Conservation (phyloP, 1,140 invertebrate species). For the Neodiprion pinetum region DNA sequence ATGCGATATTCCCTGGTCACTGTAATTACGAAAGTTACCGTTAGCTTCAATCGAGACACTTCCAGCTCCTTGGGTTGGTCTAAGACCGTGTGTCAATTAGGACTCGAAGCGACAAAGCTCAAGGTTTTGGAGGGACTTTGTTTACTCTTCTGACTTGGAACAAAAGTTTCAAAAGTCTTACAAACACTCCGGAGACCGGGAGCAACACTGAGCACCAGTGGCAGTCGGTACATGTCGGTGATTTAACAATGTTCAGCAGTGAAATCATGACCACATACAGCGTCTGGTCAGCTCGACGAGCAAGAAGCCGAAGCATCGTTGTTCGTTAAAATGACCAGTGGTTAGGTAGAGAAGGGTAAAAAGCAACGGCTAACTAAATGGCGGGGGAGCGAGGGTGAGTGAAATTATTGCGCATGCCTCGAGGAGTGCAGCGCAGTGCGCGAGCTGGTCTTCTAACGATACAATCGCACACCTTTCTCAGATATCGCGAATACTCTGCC, state of each 20-base stretch:
- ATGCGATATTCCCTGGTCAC: too few species aligned
- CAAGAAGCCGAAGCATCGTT: background rate
- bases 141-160: too few species aligned
- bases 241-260: background rate
- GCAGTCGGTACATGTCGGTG: too few species aligned
- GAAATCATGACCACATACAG: background rate
- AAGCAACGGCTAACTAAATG: background rate
- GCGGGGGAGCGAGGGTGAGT: background rate
- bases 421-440: background rate
- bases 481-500: background rate
- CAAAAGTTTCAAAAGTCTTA: too few species aligned
- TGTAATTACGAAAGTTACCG: too few species aligned
- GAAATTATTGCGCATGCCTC: background rate
- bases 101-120: too few species aligned
- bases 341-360: background rate
- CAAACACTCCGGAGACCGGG: too few species aligned
- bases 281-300: background rate
- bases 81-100: too few species aligned
- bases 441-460: background rate
- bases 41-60: too few species aligned
- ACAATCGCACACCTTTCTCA: background rate
- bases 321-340: background rate
- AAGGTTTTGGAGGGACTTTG: too few species aligned
- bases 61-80: too few species aligned
- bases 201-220: too few species aligned